phyloP scores from a whole-genome alignment of 2,797 vertebrate genomes.

The Coranthus polyacanthus region DNA sequence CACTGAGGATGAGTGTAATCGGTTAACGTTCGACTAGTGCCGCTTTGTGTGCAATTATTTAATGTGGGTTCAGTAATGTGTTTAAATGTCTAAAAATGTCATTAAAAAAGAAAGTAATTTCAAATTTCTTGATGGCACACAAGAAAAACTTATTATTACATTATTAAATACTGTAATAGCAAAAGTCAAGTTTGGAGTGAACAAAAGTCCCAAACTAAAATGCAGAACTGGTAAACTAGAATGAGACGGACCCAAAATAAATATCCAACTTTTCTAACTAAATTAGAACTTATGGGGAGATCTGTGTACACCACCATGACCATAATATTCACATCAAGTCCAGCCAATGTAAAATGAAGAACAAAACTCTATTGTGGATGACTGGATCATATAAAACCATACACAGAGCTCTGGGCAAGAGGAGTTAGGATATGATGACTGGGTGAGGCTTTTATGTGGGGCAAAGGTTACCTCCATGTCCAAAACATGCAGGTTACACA shows the following conservation, averaged over 20 bases:
- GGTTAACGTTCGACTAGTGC: background rate
- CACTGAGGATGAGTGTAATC: background rate
- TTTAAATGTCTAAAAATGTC: background rate
- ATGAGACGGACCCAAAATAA: background rate
- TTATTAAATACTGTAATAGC: too few relatives aligned
- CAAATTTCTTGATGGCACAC: background rate
- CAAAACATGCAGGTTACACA: background rate
- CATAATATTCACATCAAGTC: conserved; percentile 26
- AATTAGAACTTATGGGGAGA: conserved; percentile 5
- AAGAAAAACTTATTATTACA: too few relatives aligned
- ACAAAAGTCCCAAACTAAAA: background rate
- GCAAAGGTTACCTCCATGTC: background rate
- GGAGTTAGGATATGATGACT: conserved; percentile 2
- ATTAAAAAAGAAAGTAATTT: background rate
- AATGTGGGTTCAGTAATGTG: too few relatives aligned
- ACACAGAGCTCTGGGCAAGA: background rate
- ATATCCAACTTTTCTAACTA: background rate
- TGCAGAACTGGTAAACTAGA: background rate
- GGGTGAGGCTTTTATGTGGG: background rate
- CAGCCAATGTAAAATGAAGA: conserved; percentile 13
- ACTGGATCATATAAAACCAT: conserved; percentile 3
- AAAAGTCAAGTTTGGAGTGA: background rate
- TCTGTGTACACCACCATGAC: conserved; percentile 14
- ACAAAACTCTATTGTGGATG: background rate
- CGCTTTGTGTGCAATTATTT: too few relatives aligned